These are phyloP conservation scores for Diogma glabrata DNA, from an alignment of 2,888 invertebrate species.

Conservation along the genomic window DNA sequence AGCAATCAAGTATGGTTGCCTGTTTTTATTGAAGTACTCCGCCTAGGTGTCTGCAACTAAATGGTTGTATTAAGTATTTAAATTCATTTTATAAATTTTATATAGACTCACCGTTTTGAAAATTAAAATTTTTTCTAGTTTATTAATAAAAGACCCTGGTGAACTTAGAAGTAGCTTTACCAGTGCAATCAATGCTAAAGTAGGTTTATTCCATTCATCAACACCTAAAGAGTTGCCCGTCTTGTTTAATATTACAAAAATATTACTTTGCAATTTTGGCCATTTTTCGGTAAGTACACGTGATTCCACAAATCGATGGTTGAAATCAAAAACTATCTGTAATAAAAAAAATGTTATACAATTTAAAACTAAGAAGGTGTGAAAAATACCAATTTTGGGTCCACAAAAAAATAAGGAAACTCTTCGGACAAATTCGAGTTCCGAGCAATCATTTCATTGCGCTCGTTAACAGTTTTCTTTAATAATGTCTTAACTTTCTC, in stretches of 20 bases:
- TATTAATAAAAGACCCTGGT: neutral
- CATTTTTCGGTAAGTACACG: neutral
- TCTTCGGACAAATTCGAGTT: neutral
- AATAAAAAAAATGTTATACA: neutral
- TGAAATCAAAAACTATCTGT: neutral
- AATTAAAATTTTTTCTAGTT: neutral
- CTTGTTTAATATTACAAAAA: neutral
- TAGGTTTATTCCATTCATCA: neutral
- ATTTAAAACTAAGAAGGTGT: neutral
- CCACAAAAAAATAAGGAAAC: neutral
- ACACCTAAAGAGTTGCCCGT: neutral
- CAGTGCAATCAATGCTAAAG: neutral
- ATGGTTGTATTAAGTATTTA: neutral
- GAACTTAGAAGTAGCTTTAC: neutral
- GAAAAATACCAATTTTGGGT: neutral
- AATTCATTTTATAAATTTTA: neutral
- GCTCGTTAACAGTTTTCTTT: neutral
- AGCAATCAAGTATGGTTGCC: neutral
- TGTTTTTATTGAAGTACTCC: too few relatives aligned
- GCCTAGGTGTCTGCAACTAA: neutral
- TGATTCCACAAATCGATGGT: neutral
- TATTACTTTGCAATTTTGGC: neutral
- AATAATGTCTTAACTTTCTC: neutral
- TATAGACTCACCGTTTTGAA: neutral
- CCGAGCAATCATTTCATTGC: neutral